These are phyloP conservation scores for Cheilosia vulpina DNA, from an alignment of 2,888 invertebrate genomes.

Conservation along the genomic window DNA sequence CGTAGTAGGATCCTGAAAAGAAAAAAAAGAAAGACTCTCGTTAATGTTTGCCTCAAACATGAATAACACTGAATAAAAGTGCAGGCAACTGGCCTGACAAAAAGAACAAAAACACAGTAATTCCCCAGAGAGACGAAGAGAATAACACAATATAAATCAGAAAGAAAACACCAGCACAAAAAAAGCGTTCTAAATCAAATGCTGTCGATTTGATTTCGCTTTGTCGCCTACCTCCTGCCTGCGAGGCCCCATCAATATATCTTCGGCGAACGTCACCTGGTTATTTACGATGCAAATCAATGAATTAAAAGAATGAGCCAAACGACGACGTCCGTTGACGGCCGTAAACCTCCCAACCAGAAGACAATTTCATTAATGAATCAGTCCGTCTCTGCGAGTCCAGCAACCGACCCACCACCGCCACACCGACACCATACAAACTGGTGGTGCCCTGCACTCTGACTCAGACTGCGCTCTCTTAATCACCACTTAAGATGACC, in stretches of 20 bases:
- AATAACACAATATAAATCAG: constrained; percentile 65
- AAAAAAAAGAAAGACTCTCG: constrained; percentile 68
- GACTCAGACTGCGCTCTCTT: constrained; percentile 60
- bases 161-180: constrained; percentile 27
- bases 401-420: constrained; percentile 1
- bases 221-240: constrained; percentile 74
- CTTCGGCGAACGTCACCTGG: constrained; percentile 65
- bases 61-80: constrained; percentile 15
- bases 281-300: constrained; percentile 74
- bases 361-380: constrained; percentile 76
- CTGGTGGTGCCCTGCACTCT: constrained; percentile 43
- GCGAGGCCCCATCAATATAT: constrained; percentile 56
- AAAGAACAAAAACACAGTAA: background rate
- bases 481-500: constrained; percentile 76
- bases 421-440: constrained; percentile 13
- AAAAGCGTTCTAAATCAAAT: constrained; percentile 64
- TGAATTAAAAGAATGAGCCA: constrained; percentile 73
- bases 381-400: constrained; percentile 46
- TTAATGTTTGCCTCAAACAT: constrained; percentile 32
- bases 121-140: constrained; percentile 17
- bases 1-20: constrained; percentile 83
- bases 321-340: constrained; percentile 74
- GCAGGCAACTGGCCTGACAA: constrained; percentile 8
- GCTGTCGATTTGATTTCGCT: constrained; percentile 73
- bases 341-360: constrained; percentile 73